A percentile compares a stretch with the other conserved stretches of the same genome.
These are phyloP conservation scores for Carposina sasakii DNA, from an alignment of 1,140 invertebrate species.

Conservation along the genomic window DNA sequence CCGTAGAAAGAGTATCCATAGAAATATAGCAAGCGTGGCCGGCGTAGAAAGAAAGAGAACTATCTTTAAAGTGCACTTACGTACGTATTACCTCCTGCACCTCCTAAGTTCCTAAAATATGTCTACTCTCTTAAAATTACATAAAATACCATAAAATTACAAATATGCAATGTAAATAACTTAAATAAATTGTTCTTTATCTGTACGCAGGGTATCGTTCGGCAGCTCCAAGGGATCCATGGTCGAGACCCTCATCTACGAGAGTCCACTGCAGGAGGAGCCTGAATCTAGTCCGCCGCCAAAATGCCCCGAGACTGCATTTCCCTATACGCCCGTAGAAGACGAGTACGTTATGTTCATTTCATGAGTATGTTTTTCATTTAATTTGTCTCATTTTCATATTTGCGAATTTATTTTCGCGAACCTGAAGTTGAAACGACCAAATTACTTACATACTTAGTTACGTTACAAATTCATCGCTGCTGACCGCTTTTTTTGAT, in stretches of 20 bases:
- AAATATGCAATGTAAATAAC: neutral
- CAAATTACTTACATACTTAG: no score
- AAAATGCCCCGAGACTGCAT: slow-evolving; percentile 48
- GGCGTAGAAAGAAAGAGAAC: no score
- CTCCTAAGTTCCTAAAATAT: no score
- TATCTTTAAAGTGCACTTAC: no score
- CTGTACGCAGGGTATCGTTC: slow-evolving; percentile 86
- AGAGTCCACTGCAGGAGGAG: slow-evolving; percentile 83
- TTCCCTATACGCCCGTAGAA: slow-evolving; percentile 66
- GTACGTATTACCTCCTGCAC: no score
- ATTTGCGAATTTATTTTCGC: slow-evolving; percentile 28
- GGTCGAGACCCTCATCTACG: slow-evolving; percentile 93
- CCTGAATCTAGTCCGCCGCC: slow-evolving; percentile 72
- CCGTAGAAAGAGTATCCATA: no score
- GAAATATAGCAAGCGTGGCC: no score
- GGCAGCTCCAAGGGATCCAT: slow-evolving; percentile 95
- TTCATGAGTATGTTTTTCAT: slow-evolving; percentile 55
- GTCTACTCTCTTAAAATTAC: no score
- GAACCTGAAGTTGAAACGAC: no score
- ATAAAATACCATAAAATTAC: no score
- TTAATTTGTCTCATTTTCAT: slow-evolving; percentile 39
- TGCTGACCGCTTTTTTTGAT: no score
- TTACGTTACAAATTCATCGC: no score
- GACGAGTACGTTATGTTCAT: slow-evolving; percentile 75
- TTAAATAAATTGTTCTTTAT: slow-evolving; percentile 7